Conservation (phyloP, 53 echinoderm and acorn worm species). For the Patiria pectinifera region DNA sequence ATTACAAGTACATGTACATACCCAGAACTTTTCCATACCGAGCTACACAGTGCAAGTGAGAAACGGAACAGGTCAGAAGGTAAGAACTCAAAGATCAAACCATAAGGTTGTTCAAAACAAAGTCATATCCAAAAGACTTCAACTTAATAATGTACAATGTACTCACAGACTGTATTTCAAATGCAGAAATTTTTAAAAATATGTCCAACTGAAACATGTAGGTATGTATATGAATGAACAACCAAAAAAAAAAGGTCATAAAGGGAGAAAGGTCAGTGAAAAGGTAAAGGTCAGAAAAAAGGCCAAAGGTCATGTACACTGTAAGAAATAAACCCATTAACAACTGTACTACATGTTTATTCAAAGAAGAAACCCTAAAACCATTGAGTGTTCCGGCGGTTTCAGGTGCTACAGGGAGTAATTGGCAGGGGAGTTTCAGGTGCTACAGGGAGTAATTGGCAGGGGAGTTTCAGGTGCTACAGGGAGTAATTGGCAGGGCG, state of each 20-base stretch:
- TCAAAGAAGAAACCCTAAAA: too few species aligned
- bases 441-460: too few species aligned
- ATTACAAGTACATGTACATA: slow-evolving; percentile 87
- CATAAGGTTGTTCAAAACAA: not conserved
- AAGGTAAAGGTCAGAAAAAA: too few species aligned
- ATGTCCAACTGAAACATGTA: not conserved
- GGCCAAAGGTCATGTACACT: not conserved
- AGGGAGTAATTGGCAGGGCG: too few species aligned
- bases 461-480: too few species aligned
- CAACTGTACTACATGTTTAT: too few species aligned
- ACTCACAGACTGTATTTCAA: not conserved
- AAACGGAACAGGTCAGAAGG: slow-evolving; percentile 29
- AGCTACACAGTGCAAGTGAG: slow-evolving; percentile 76
- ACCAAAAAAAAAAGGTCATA: not conserved
- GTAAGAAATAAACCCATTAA: too few species aligned
- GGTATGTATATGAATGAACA: not conserved
- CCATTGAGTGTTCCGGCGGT: too few species aligned
- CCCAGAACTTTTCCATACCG: slow-evolving; percentile 92
- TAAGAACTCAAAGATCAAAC: slow-evolving; percentile 30
- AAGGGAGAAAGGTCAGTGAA: not conserved
- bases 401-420: too few species aligned
- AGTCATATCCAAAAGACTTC: slow-evolving; percentile 7
- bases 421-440: too few species aligned
- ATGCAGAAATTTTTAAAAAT: not conserved
- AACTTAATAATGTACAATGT: not conserved